phyloP scores from a whole-genome alignment of 2,797 vertebrate genomes.

The Acrocephalus scirpaceus region DNA sequence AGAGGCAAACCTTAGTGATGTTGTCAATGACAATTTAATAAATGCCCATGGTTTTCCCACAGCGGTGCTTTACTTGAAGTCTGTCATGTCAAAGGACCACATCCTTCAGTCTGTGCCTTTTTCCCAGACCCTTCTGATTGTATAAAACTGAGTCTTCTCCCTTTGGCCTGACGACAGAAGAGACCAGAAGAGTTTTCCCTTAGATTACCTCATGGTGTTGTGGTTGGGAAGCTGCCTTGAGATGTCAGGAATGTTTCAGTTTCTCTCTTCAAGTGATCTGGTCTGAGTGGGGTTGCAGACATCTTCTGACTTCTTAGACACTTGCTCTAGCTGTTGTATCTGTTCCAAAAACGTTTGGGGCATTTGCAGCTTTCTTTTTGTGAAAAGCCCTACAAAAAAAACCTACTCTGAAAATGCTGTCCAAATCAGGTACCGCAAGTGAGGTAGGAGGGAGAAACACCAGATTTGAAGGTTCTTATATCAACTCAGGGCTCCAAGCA shows the following conservation, averaged over 20 bases:
- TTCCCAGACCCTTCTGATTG: background rate
- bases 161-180: background rate
- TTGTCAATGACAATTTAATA: background rate
- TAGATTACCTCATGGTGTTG: background rate
- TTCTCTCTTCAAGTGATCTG: background rate
- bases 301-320: background rate
- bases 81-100: rapidly evolving
- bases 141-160: background rate
- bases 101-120: background rate
- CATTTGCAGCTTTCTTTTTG: background rate
- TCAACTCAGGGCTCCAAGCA: background rate
- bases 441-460: background rate
- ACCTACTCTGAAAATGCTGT: background rate
- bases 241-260: background rate
- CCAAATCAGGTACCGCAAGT: background rate
- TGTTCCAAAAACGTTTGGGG: background rate
- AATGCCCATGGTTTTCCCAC: background rate
- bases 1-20: background rate
- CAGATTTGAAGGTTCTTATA: background rate
- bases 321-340: background rate
- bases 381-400: background rate
- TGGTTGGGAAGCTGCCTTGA: background rate
- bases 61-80: background rate
- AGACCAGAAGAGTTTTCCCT: background rate
- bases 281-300: background rate